phyloP scores from a whole-genome alignment of 2,888 invertebrate genomes.

The Drosophila koepferae region DNA sequence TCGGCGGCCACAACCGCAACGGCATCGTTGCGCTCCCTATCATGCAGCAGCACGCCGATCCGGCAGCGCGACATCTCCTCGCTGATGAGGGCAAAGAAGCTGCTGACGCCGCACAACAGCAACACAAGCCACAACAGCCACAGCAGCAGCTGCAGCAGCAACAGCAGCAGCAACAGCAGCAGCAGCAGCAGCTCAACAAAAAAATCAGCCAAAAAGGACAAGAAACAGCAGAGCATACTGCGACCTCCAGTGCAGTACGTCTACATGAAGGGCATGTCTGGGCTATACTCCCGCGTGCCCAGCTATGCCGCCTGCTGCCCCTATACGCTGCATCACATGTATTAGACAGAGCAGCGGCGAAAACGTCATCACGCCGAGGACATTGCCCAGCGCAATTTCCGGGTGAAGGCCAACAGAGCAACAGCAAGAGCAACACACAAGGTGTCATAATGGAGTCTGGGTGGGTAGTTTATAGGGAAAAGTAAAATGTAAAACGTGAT shows the following conservation, averaged over 20 bases:
- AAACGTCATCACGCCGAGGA: slow-evolving; percentile 13
- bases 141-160: slow-evolving; percentile 87
- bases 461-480: slow-evolving; percentile 60
- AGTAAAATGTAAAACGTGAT: slow-evolving; percentile 71
- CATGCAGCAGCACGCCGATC: slow-evolving; percentile 86
- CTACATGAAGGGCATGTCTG: slow-evolving; percentile 92
- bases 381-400: slow-evolving; percentile 25
- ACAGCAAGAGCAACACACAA: slow-evolving; percentile 4
- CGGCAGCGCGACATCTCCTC: slow-evolving; percentile 45
- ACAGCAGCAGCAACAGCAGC: slow-evolving; percentile 48
- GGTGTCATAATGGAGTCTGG: slow-evolving; percentile 31
- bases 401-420: slow-evolving; percentile 35
- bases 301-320: slow-evolving; percentile 85
- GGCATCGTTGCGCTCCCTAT: slow-evolving; percentile 87
- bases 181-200: slow-evolving; percentile 49
- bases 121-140: slow-evolving; percentile 28
- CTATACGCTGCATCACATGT: slow-evolving; percentile 81
- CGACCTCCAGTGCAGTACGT: slow-evolving; percentile 92
- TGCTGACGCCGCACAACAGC: slow-evolving; percentile 58
- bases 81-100: slow-evolving; percentile 46
- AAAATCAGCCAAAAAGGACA: slow-evolving; percentile 74
- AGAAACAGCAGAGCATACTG: slow-evolving; percentile 89
- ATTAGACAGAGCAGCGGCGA: slow-evolving; percentile 44
- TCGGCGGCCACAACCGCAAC: slow-evolving; percentile 85
- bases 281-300: slow-evolving; percentile 92